Conservation (phyloP, 2,113 vertebrate species). For the Chloropsis cyanopogon region DNA sequence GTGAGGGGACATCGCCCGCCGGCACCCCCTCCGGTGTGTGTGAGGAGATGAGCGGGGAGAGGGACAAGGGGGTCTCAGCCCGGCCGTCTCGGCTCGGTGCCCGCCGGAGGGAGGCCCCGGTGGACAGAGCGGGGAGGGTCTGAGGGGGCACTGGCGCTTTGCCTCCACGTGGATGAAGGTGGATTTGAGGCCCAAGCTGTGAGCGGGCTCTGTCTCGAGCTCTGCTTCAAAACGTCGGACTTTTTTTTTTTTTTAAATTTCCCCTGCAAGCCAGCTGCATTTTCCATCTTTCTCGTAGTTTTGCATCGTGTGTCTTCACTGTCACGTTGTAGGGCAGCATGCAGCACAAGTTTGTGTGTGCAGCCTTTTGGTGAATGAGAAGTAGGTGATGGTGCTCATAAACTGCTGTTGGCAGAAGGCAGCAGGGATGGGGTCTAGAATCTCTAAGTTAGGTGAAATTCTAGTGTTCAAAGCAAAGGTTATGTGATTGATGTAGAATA, state of each 20-base stretch:
- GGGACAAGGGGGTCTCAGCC: not conserved
- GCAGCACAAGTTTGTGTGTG: not conserved
- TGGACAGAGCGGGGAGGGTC: not conserved
- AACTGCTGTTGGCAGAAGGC: not conserved
- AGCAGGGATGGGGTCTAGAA: not conserved
- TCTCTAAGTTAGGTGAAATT: not conserved
- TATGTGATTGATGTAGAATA: not conserved
- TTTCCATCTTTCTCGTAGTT: not conserved
- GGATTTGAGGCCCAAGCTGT: not conserved
- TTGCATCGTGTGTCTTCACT: not conserved
- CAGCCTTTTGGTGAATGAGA: not conserved
- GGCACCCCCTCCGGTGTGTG: not conserved
- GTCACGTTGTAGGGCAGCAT: not conserved
- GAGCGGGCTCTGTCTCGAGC: not conserved
- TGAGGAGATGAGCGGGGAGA: not conserved
- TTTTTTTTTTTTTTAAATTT: not conserved
- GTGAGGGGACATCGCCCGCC: not conserved
- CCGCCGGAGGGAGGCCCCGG: not conserved
- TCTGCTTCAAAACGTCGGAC: not conserved
- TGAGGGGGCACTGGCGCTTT: not conserved
- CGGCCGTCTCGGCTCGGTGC: not conserved
- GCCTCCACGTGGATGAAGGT: constrained; percentile 2
- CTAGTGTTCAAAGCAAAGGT: not conserved
- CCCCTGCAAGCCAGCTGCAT: not conserved
- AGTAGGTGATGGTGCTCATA: accelerated